A percentile compares a stretch with the other conserved stretches of the same genome.
phyloP scores from a whole-genome alignment of 2,888 invertebrate species.

The Heliconius ethilla region DNA sequence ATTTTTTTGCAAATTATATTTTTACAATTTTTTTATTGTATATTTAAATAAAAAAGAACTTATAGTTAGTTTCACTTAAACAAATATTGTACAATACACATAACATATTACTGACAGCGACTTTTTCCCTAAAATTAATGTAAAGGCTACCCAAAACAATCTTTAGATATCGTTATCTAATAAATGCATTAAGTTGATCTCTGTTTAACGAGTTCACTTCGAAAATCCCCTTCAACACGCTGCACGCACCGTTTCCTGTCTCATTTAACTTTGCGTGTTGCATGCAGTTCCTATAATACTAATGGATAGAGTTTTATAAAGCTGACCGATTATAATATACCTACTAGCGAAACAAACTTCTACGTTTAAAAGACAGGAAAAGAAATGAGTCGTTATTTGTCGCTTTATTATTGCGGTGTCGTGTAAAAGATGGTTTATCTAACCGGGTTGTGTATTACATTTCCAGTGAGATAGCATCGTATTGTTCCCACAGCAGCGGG shows the following conservation, averaged over 20 bases:
- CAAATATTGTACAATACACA: too few relatives aligned
- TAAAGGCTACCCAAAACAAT: constrained; percentile 21
- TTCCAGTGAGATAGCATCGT: constrained; percentile 53
- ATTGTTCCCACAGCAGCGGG: constrained; percentile 70
- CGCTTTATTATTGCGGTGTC: constrained; percentile 34
- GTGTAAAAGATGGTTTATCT: constrained; percentile 46
- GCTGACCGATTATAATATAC: constrained; percentile 36
- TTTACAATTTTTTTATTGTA: too few relatives aligned
- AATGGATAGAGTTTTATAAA: constrained; percentile 39
- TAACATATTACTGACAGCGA: too few relatives aligned
- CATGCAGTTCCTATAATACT: constrained; percentile 29
- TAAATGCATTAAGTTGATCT: constrained; percentile 38
- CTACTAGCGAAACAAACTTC: background rate
- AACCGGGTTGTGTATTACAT: constrained; percentile 50
- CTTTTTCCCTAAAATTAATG: too few relatives aligned
- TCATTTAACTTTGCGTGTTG: constrained; percentile 41
- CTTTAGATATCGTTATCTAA: constrained; percentile 31
- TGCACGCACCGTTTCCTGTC: constrained; percentile 41
- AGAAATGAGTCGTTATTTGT: constrained; percentile 23
- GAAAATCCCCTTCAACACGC: constrained; percentile 32
- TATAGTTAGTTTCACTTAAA: too few relatives aligned
- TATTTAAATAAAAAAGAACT: too few relatives aligned
- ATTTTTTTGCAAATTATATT: too few relatives aligned
- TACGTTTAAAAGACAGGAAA: constrained; percentile 18
- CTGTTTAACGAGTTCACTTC: constrained; percentile 31